A percentile compares a stretch with the other conserved stretches of the same genome.
Conservation (phyloP, 2,888 invertebrate genomes). For the Myopa tessellatipennis region DNA sequence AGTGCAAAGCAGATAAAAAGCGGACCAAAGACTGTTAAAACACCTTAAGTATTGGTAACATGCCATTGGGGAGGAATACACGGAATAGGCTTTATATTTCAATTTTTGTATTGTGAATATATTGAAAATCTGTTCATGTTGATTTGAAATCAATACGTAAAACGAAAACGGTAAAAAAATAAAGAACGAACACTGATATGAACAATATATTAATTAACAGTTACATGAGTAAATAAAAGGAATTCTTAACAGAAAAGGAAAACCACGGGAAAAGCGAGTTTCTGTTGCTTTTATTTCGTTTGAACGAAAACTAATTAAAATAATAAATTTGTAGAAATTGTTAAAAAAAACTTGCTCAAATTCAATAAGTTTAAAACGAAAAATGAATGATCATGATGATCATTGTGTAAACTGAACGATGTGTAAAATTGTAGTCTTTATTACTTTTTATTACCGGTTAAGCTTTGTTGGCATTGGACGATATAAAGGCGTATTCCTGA, state of each 20-base stretch:
- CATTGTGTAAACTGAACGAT: constrained; percentile 29
- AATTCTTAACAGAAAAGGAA: neutral
- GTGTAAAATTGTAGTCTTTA: constrained; percentile 44
- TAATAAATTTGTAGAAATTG: neutral
- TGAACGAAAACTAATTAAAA: constrained; percentile 2
- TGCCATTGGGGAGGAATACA: neutral
- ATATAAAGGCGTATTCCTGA: constrained; percentile 67
- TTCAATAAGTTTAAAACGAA: constrained; percentile 1
- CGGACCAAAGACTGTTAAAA: no score
- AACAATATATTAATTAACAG: neutral
- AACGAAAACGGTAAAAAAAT: neutral
- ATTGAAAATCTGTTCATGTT: neutral
- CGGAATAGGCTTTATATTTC: constrained; percentile 8
- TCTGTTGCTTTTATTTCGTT: neutral
- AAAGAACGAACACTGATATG: neutral
- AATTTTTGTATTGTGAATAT: neutral
- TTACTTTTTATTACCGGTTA: constrained; percentile 66
- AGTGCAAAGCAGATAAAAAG: no score
- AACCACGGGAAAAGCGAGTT: neutral
- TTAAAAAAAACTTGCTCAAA: constrained; percentile 6
- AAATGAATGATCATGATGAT: constrained; percentile 17
- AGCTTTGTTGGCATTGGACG: constrained; percentile 69
- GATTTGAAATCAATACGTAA: neutral
- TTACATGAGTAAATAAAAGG: no score
- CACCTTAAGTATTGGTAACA: no score